Conservation (phyloP, 2,113 vertebrate genomes). For the Microtus oregoni region DNA sequence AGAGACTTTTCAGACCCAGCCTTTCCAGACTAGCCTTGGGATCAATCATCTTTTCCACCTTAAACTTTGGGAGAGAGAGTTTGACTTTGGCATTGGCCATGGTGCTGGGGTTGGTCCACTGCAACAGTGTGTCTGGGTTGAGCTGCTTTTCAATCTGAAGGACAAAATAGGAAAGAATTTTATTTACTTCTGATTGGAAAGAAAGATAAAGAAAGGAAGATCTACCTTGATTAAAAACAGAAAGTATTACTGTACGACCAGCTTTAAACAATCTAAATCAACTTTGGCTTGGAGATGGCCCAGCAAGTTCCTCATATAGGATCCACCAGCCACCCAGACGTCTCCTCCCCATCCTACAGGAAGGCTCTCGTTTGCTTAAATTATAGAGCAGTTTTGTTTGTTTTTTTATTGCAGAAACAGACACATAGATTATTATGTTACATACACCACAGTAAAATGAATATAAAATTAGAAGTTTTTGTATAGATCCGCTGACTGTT, state of each 20-base stretch:
- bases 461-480: neutral
- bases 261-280: neutral
- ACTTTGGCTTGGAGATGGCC: neutral
- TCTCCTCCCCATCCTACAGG: no score
- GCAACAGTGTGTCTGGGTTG: conserved; percentile 83
- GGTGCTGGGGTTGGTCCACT: conserved; percentile 90
- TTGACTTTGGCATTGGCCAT: conserved; percentile 91
- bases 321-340: neutral
- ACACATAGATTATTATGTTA: neutral
- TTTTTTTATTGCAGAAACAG: neutral
- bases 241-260: neutral
- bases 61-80: conserved; percentile 90
- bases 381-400: neutral
- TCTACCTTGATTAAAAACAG: neutral
- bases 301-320: neutral
- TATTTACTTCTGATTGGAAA: neutral
- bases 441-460: neutral
- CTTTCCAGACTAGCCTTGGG: conserved; percentile 86
- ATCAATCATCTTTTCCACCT: conserved; percentile 84
- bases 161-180: conserved; percentile 6
- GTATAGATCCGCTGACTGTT: neutral
- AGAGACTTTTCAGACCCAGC: conserved; percentile 87
- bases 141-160: conserved; percentile 89
- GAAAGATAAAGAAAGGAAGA: neutral
- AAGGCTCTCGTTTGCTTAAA: neutral